Conservation (phyloP, 2,888 invertebrate genomes). For the Lottia gigantea region DNA sequence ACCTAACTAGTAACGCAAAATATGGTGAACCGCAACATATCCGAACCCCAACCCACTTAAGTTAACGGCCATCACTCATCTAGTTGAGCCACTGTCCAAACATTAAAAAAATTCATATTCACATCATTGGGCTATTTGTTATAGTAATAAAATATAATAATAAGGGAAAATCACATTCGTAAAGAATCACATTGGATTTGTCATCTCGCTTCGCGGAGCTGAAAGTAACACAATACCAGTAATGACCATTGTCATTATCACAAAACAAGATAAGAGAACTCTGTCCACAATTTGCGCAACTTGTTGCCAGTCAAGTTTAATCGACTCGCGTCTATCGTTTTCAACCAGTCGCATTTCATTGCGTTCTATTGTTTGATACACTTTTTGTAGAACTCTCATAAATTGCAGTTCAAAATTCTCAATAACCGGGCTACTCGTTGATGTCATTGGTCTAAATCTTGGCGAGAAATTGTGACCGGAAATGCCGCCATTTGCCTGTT, state of each 20-base stretch:
- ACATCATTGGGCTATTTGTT: too few relatives aligned
- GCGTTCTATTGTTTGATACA: slow-evolving; percentile 80
- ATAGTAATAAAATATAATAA: too few relatives aligned
- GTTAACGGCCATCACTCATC: too few relatives aligned
- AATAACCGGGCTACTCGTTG: slow-evolving; percentile 19
- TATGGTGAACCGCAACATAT: too few relatives aligned
- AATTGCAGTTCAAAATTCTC: slow-evolving; percentile 75
- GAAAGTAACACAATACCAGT: slow-evolving; percentile 69
- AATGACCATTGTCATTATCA: slow-evolving; percentile 60
- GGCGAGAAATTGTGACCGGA: slow-evolving; percentile 34
- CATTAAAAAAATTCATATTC: too few relatives aligned
- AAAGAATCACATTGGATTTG: slow-evolving; percentile 2
- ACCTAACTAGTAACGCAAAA: too few relatives aligned
- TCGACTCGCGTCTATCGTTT: slow-evolving; percentile 81
- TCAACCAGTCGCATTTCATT: slow-evolving; percentile 81
- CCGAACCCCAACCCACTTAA: too few relatives aligned
- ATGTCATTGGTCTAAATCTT: slow-evolving; percentile 25
- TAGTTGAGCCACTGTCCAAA: too few relatives aligned
- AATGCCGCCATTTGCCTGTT: slow-evolving; percentile 41
- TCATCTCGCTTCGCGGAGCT: slow-evolving; percentile 48
- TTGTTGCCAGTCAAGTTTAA: slow-evolving; percentile 81
- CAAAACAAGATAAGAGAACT: slow-evolving; percentile 70
- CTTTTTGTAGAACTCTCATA: slow-evolving; percentile 76
- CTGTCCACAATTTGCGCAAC: slow-evolving; percentile 81
- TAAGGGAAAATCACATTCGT: too few relatives aligned